These are phyloP conservation scores for Thecophora atra DNA, from an alignment of 2,888 invertebrate species.

Conservation along the genomic window DNA sequence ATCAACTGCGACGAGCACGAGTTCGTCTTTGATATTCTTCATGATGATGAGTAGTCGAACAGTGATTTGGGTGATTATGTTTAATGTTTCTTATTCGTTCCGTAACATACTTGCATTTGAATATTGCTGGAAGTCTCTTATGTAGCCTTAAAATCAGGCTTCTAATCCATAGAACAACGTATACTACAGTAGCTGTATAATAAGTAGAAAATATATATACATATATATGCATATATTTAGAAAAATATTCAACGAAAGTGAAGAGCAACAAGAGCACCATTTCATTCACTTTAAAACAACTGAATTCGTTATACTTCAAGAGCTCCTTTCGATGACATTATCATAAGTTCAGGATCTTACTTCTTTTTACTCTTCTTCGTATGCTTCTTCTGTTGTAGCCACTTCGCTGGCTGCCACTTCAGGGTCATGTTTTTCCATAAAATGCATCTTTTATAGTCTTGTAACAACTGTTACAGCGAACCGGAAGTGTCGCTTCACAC, in stretches of 20 bases:
- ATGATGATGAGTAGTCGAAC: background rate
- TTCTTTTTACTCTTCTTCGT: background rate
- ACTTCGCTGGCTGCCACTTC: constrained; percentile 27
- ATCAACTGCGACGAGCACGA: constrained; percentile 23
- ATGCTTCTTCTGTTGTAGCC: background rate
- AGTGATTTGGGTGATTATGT: background rate
- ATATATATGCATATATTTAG: no score
- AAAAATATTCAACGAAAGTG: no score
- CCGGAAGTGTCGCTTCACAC: constrained; percentile 33
- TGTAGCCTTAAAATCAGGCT: no score
- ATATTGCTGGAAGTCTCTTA: no score
- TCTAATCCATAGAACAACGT: background rate
- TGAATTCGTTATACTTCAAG: constrained; percentile 35
- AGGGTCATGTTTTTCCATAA: constrained; percentile 36
- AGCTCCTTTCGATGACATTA: constrained; percentile 37
- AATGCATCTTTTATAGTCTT: constrained; percentile 34
- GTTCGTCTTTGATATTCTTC: background rate
- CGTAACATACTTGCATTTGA: no score
- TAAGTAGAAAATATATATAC: background rate
- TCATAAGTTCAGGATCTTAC: constrained; percentile 26
- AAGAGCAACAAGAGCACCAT: background rate
- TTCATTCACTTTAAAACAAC: constrained; percentile 29
- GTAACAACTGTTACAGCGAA: constrained; percentile 20
- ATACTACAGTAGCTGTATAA: background rate
- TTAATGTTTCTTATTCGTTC: no score